Conservation (phyloP, 2,797 vertebrate species). For the Pseudopleuronectes americanus region DNA sequence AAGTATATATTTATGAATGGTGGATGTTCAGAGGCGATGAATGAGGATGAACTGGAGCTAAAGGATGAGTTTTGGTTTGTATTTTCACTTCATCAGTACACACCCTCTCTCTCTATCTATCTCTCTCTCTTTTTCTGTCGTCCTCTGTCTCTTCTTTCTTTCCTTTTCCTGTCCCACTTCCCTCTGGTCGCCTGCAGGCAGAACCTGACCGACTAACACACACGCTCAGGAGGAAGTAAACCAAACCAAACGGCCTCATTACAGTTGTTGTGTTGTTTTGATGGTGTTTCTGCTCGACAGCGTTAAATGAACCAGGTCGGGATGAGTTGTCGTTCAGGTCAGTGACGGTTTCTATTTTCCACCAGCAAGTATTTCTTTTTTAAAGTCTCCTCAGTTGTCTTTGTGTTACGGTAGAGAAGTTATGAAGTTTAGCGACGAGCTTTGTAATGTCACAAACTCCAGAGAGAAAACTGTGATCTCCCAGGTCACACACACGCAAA, state of each 20-base stretch:
- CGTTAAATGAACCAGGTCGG: not conserved
- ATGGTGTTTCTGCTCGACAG: slow-evolving; percentile 13
- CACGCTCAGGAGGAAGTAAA: not conserved
- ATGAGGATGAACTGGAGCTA: slow-evolving; percentile 23
- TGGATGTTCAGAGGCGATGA: not conserved
- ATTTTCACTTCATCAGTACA: slow-evolving; percentile 5
- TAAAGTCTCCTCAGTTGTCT: too few relatives aligned
- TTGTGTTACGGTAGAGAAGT: too few relatives aligned
- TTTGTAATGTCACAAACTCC: too few relatives aligned
- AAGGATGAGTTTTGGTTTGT: slow-evolving; percentile 21
- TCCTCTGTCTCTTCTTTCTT: slow-evolving; percentile 33
- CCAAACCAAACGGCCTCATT: slow-evolving; percentile 25
- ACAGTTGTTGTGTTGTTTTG: slow-evolving; percentile 28
- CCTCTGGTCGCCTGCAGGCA: slow-evolving; percentile 53
- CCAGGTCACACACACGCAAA: too few relatives aligned
- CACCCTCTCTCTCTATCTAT: not conserved
- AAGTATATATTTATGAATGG: too few relatives aligned
- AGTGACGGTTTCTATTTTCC: too few relatives aligned
- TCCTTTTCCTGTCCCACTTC: slow-evolving; percentile 55
- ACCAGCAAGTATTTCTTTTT: too few relatives aligned
- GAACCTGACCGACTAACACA: slow-evolving; percentile 25
- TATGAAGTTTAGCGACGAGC: too few relatives aligned
- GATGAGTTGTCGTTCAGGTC: too few relatives aligned
- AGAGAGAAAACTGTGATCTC: too few relatives aligned
- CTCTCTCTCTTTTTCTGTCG: slow-evolving; percentile 5